These are phyloP conservation scores for Penaeus chinensis DNA, from an alignment of 1,140 invertebrate genomes.

Conservation along the genomic window DNA sequence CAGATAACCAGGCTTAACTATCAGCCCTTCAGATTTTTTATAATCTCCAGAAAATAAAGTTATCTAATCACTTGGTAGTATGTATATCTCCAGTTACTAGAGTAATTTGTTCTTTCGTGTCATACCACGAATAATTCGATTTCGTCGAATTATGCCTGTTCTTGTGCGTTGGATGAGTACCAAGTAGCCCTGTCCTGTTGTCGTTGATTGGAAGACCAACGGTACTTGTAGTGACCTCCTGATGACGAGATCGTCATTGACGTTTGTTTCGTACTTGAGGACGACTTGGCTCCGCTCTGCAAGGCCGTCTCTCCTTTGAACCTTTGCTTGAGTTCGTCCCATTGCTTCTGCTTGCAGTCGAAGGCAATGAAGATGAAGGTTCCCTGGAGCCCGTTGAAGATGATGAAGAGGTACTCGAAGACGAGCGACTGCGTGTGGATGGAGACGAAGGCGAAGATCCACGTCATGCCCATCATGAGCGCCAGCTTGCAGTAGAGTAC, in stretches of 20 bases:
- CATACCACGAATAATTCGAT: too few species aligned
- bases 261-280: background rate
- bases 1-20: too few species aligned
- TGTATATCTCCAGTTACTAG: too few species aligned
- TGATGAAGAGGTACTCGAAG: conserved; percentile 70
- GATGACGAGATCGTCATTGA: background rate
- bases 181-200: background rate
- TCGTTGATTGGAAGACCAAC: conserved; percentile 14
- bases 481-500: conserved; percentile 71
- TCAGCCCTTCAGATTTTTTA: too few species aligned
- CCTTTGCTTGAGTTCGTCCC: conserved; percentile 71
- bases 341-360: conserved; percentile 77
- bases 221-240: conserved; percentile 21
- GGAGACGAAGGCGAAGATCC: conserved; percentile 66
- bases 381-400: conserved; percentile 71
- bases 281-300: background rate
- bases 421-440: conserved; percentile 44
- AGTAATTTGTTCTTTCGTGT: too few species aligned
- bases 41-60: too few species aligned
- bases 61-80: too few species aligned
- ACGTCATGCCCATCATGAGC: conserved; percentile 71
- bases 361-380: conserved; percentile 79
- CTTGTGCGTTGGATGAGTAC: background rate
- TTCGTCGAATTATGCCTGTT: background rate
- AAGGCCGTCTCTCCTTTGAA: background rate